Evolutionary conservation across 1,140 invertebrate species (phyloP).

Genomic region (Bemisia tabaci): DNA sequence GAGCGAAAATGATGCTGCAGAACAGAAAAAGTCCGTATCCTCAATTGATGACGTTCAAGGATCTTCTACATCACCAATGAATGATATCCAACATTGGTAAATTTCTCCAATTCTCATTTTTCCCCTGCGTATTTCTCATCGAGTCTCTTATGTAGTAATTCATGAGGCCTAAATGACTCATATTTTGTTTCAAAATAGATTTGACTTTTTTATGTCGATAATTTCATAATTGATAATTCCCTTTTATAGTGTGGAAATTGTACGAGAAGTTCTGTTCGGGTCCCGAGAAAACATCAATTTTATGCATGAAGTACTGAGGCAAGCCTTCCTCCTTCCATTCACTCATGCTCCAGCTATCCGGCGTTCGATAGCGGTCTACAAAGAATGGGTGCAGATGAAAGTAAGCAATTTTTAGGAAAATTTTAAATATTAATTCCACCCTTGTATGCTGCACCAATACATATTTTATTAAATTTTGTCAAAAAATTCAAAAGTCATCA

Average conservation of each 20-base stretch:
- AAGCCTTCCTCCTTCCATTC: conserved; percentile 83
- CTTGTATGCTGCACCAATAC: too few species aligned
- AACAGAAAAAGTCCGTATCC: neutral
- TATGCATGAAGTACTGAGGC: conserved; percentile 84
- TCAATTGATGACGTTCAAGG: neutral
- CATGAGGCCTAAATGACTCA: too few species aligned
- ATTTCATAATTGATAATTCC: too few species aligned
- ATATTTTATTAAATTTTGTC: too few species aligned
- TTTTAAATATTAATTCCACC: too few species aligned
- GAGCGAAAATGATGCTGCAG: neutral
- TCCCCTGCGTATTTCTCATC: neutral
- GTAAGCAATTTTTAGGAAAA: conserved; percentile 38
- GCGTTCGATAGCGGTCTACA: conserved; percentile 84
- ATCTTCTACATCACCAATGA: neutral
- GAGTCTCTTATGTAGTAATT: too few species aligned
- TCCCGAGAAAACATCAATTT: conserved; percentile 87
- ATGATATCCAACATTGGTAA: neutral
- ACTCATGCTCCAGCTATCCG: conserved; percentile 72
- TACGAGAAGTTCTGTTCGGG: conserved; percentile 76
- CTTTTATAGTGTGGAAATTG: conserved; percentile 38
- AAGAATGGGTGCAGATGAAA: conserved; percentile 90
- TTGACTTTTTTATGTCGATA: too few species aligned
- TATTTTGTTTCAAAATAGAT: too few species aligned
- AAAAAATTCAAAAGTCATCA: too few species aligned
- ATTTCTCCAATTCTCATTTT: neutral